phyloP scores from a whole-genome alignment of 2,113 vertebrate species.

The Chamaea fasciata region DNA sequence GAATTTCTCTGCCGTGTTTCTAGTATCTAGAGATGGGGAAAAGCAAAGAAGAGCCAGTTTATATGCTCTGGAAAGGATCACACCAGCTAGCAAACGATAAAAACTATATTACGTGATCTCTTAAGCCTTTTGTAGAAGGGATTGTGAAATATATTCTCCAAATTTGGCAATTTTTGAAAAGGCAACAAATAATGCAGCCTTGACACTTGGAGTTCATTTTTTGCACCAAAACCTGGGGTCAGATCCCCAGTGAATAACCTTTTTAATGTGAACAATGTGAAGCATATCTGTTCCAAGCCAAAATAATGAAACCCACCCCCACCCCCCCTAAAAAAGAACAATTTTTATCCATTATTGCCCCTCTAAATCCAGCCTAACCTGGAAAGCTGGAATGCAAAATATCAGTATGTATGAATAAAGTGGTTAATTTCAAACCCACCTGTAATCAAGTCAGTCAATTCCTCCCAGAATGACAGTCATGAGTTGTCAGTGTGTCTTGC shows the following conservation, averaged over 20 bases:
- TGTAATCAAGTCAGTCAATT: neutral
- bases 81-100: neutral
- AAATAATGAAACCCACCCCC: too few species aligned
- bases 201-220: neutral
- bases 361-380: neutral
- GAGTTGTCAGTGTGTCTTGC: neutral
- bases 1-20: neutral
- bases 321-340: rapidly evolving
- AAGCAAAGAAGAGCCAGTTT: neutral
- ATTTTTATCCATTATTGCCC: neutral
- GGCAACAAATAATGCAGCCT: neutral
- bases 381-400: neutral
- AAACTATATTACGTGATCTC: neutral
- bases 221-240: neutral
- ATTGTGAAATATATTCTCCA: neutral
- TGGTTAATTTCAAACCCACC: neutral
- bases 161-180: neutral
- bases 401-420: neutral
- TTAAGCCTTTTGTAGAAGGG: neutral
- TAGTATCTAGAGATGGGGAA: neutral
- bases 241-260: neutral
- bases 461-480: neutral
- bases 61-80: neutral
- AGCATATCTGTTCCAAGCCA: neutral
- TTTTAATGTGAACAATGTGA: neutral